Conservation (phyloP, 1,140 invertebrate species). For the Anagrus nilaparvatae region DNA sequence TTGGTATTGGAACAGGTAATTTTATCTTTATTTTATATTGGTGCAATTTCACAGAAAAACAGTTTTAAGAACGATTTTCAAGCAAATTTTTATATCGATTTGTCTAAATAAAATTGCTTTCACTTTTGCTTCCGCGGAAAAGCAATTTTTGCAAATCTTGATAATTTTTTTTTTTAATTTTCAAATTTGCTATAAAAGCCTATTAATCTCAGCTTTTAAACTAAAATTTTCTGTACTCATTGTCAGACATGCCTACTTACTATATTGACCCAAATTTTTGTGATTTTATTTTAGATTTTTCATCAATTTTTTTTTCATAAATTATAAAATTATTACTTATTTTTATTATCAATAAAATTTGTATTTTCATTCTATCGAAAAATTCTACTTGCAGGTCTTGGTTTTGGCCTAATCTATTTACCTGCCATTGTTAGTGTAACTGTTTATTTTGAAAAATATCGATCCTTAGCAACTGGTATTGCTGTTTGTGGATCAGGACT, state of each 20-base stretch:
- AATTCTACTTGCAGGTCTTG: slow-evolving; percentile 55
- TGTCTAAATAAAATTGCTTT: too few relatives aligned
- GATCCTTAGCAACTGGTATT: slow-evolving; percentile 86
- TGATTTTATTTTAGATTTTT: not conserved
- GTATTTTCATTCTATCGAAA: not conserved
- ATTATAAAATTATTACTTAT: not conserved
- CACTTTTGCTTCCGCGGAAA: too few relatives aligned
- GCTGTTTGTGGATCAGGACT: slow-evolving; percentile 90
- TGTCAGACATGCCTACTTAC: too few relatives aligned
- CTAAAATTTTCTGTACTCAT: too few relatives aligned
- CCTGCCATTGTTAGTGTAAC: slow-evolving; percentile 92
- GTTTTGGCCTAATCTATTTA: slow-evolving; percentile 88
- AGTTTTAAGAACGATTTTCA: not conserved
- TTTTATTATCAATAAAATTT: slow-evolving; percentile 1
- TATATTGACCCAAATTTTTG: too few relatives aligned
- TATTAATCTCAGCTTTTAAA: too few relatives aligned
- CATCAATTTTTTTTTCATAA: not conserved
- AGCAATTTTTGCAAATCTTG: too few relatives aligned
- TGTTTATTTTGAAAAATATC: slow-evolving; percentile 84
- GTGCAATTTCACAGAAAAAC: not conserved
- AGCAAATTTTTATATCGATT: slow-evolving; percentile 1
- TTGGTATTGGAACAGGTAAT: slow-evolving; percentile 70
- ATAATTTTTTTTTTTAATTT: too few relatives aligned
- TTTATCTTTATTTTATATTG: not conserved
- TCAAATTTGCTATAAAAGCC: too few relatives aligned